Conservation (phyloP, 30 jellyfish, hydroid and myxozoan species). For the Morbakka virulenta region DNA sequence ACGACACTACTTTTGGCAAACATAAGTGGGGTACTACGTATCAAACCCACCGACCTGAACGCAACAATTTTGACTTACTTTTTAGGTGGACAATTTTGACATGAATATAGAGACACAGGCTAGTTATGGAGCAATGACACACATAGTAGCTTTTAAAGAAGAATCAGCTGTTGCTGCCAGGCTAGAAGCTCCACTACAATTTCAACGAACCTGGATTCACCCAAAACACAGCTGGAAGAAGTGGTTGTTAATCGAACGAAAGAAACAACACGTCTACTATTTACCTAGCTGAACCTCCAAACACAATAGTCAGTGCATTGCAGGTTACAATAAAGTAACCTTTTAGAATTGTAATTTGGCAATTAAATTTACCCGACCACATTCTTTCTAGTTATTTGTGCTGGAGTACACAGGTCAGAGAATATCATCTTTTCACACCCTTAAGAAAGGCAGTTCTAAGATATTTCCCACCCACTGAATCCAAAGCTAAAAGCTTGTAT, state of each 20-base stretch:
- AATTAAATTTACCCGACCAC: not conserved
- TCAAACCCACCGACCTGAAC: too few relatives aligned
- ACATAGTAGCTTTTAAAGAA: too few relatives aligned
- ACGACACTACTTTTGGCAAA: conserved; percentile 1
- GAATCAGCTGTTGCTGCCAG: too few relatives aligned
- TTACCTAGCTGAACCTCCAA: not conserved
- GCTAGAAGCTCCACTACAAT: too few relatives aligned
- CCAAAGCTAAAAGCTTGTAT: not conserved
- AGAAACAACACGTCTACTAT: not conserved
- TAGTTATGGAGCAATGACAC: too few relatives aligned
- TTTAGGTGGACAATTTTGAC: too few relatives aligned
- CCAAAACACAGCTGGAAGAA: conserved; percentile 1
- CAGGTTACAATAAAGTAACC: not conserved
- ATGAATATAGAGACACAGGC: too few relatives aligned
- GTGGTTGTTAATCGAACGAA: not conserved
- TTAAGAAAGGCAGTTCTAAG: conserved; percentile 1
- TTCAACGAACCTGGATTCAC: conserved; percentile 19
- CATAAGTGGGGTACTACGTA: not conserved
- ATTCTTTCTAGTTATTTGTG: not conserved
- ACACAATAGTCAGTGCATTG: not conserved
- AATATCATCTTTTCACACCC: not conserved
- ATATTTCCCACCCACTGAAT: conserved; percentile 24
- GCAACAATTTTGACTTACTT: too few relatives aligned
- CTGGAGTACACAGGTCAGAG: conserved; percentile 17
- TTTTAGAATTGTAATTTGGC: not conserved